Evolutionary conservation across 1,140 invertebrate species (phyloP).

Genomic region (Aradophagus sp.): DNA sequence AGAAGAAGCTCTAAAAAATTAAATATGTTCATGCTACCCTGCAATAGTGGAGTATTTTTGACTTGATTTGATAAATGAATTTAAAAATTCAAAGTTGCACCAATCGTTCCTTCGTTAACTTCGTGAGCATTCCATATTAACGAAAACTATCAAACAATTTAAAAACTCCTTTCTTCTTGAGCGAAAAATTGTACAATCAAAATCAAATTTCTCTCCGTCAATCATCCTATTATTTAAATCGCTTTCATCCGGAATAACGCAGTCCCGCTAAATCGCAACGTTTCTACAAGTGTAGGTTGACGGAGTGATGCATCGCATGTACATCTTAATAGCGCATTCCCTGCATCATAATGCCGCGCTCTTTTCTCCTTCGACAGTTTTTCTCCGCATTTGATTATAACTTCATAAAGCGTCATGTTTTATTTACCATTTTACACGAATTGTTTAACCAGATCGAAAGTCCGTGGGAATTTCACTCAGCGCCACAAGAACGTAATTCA

Average conservation of each 20-base stretch:
- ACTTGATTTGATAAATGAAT: not conserved
- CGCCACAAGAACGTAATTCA: no score
- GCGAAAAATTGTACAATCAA: slow-evolving; percentile 13
- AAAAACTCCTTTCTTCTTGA: not conserved
- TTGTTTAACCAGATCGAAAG: no score
- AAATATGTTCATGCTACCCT: no score
- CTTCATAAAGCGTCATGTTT: slow-evolving; percentile 2
- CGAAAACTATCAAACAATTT: not conserved
- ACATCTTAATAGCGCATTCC: slow-evolving; percentile 31
- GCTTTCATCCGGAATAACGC: slow-evolving; percentile 36
- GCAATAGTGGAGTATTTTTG: no score
- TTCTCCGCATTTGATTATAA: slow-evolving; percentile 19
- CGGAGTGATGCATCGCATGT: slow-evolving; percentile 36
- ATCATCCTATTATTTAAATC: slow-evolving; percentile 28
- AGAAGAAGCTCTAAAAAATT: no score
- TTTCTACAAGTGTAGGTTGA: slow-evolving; percentile 40
- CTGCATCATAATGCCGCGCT: slow-evolving; percentile 34
- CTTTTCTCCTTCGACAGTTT: slow-evolving; percentile 30
- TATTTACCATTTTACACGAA: not conserved
- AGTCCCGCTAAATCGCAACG: slow-evolving; percentile 24
- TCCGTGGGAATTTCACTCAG: not conserved
- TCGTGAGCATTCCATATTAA: no score
- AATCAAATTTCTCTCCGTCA: slow-evolving; percentile 12
- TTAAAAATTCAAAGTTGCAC: no score
- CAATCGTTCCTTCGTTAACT: no score